phyloP scores from a whole-genome alignment of 2,797 vertebrate species.

The Aplochiton taeniatus region DNA sequence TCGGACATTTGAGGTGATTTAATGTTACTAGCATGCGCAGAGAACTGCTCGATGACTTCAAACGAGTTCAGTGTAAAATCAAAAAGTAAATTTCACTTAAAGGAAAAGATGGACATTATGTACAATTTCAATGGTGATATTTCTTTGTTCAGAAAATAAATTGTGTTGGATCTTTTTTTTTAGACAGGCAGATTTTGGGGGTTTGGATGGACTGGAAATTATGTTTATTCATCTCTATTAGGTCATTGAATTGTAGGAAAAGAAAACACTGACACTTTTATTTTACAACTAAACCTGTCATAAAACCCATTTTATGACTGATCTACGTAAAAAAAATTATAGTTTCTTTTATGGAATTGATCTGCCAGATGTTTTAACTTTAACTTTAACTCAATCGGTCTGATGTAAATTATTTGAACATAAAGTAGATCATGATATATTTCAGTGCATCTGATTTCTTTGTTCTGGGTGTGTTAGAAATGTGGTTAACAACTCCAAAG shows the following conservation, averaged over 20 bases:
- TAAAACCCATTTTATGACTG: no score
- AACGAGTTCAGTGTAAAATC: constrained; percentile 74
- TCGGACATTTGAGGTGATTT: constrained; percentile 79
- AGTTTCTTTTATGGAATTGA: no score
- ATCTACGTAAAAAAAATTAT: no score
- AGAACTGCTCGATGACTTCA: constrained; percentile 61
- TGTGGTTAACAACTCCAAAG: constrained; percentile 33
- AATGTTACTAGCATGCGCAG: constrained; percentile 76
- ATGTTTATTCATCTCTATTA: neutral
- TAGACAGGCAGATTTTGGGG: neutral
- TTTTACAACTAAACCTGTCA: no score
- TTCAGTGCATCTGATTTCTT: neutral
- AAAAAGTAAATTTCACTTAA: constrained; percentile 67
- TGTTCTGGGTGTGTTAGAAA: neutral
- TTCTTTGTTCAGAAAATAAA: constrained; percentile 49
- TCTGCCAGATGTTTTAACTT: no score
- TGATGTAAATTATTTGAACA: no score
- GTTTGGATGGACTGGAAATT: neutral
- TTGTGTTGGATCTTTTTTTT: neutral
- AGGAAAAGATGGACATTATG: constrained; percentile 72
- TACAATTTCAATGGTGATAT: constrained; percentile 65
- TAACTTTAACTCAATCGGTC: no score
- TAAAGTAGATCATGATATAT: neutral
- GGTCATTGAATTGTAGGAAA: no score
- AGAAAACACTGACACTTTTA: no score